phyloP scores from a whole-genome alignment of 2,888 invertebrate species.

The Trachelus tabidus region DNA sequence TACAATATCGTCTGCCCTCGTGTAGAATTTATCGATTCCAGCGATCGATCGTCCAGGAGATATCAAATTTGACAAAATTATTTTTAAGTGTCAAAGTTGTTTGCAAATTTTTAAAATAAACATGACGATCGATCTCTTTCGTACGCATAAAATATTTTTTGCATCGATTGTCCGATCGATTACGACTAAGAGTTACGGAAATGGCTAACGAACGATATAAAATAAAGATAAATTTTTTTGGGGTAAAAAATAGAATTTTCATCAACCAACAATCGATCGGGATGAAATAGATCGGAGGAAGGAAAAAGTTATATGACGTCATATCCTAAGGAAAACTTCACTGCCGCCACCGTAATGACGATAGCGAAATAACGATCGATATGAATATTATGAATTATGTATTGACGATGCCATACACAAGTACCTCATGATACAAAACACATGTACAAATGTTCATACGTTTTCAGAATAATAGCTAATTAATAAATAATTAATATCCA shows the following conservation, averaged over 20 bases:
- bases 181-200: background rate
- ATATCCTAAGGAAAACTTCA: conserved; percentile 3
- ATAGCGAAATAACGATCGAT: conserved; percentile 4
- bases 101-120: background rate
- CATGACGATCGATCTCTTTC: background rate
- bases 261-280: background rate
- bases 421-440: conserved; percentile 65
- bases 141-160: background rate
- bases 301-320: background rate
- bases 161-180: background rate
- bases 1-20: background rate
- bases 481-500: conserved; percentile 62
- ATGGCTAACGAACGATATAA: too few species aligned
- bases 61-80: background rate
- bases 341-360: conserved; percentile 11
- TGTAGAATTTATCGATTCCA: background rate
- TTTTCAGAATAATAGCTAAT: conserved; percentile 64
- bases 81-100: background rate
- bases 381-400: conserved; percentile 47
- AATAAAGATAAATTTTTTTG: background rate
- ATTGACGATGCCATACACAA: conserved; percentile 64
- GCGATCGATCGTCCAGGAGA: background rate
- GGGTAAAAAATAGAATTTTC: background rate
- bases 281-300: background rate
- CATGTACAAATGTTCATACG: conserved; percentile 66